Base-by-base conservation (phyloP, 2,797 vertebrate genomes). In the Lateolabrax maculatus region DNA sequence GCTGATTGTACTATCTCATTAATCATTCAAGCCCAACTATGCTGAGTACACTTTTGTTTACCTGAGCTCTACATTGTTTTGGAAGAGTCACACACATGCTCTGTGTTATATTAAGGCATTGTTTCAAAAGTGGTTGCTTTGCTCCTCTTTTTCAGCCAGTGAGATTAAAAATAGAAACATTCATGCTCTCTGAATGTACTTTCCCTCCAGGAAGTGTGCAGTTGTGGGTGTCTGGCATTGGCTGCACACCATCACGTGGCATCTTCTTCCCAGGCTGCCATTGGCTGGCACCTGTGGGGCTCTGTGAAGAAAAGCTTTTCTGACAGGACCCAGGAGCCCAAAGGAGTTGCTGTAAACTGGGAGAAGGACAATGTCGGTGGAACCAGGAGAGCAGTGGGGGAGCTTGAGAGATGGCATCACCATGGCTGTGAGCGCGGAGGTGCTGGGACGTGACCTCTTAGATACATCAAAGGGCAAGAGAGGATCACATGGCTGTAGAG, bases 111-210 rank as follows among this genome's bases (percentile, higher is more conserved):
- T 90, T 92, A 88, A 90, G 87, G 65, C 84, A 77, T 87, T 90
- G 86, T 89, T 93, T 87, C 77, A 93, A 92, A 91, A 91, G 87
- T 86, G 87, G 90, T 84, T 90, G 69, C 84, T 89, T 85, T 71
- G 87, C 87, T 92, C 75, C 68, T 92, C 81, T 90, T 93, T 95
- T 94, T 80, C 91, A 90, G 90, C 86, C 90, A 93, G 83, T 88
- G 86, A 84, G 87, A 91, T 91, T 93, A 94, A 93, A 95, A 95
- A 95, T 95, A 95, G 94, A 92, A 95, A 92, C 92, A 87, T 89
- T 87, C 86, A 90, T 94, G 87, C 88, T 92, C 93, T 91, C 90
- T 88, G 89, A 93, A 91, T 92, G 90, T 94, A 93, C 90, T 89
- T 94, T 93, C 90, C 93, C 93, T 95, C 90, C 89, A 94, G 94